phyloP scores from a whole-genome alignment of 2,797 vertebrate species.

The Fundulus diaphanus region DNA sequence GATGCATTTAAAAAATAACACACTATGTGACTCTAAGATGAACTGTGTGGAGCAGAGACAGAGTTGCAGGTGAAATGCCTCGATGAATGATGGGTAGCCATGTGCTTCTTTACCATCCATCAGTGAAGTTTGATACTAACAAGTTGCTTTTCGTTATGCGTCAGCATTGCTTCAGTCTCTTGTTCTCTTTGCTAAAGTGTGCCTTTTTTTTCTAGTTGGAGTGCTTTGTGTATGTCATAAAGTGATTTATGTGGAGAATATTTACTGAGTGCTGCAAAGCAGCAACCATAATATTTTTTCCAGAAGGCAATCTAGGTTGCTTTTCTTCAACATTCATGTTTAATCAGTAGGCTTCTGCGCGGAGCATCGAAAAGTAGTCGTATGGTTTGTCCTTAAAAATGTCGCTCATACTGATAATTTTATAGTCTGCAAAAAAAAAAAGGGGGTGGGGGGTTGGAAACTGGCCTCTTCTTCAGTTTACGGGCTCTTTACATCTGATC shows the following conservation, averaged over 20 bases:
- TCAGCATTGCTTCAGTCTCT: background rate
- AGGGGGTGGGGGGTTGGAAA: no score
- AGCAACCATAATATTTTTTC: background rate
- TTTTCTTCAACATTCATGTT: background rate
- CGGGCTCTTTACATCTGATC: background rate
- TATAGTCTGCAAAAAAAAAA: background rate
- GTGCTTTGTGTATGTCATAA: background rate
- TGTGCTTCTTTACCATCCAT: background rate
- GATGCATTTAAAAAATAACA: no score
- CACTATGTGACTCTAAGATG: background rate
- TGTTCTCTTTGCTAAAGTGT: background rate
- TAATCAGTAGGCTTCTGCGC: background rate
- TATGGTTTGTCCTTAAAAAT: background rate
- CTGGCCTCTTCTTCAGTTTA: background rate
- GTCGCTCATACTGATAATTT: background rate
- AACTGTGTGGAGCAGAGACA: background rate
- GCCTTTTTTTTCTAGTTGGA: background rate
- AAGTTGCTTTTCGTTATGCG: background rate
- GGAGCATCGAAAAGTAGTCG: background rate
- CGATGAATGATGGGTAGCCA: background rate
- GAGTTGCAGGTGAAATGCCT: background rate
- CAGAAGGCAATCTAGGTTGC: background rate
- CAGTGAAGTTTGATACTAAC: background rate
- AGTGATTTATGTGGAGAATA: constrained; percentile 3
- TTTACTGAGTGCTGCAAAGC: background rate